phyloP scores from a whole-genome alignment of 1,140 invertebrate species.

The Pseudobourletiella spinata region DNA sequence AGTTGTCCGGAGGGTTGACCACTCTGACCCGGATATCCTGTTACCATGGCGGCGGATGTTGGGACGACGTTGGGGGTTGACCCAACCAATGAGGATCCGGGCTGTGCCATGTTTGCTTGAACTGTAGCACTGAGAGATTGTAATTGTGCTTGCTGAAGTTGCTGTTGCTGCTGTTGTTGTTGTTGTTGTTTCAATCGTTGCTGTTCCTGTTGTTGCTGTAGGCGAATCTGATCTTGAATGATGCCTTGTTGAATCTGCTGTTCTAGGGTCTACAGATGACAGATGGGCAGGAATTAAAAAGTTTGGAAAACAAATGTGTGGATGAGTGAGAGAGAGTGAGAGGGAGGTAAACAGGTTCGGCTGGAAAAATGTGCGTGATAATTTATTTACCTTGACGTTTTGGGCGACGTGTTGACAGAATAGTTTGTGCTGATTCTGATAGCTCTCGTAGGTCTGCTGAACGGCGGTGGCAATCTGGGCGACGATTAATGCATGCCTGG shows the following conservation, averaged over 20 bases:
- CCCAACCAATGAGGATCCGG: too few species aligned
- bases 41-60: background rate
- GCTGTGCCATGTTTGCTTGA: too few species aligned
- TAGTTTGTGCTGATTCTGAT: conserved; percentile 86
- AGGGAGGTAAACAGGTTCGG: too few species aligned
- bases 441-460: conserved; percentile 65
- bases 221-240: conserved; percentile 23
- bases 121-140: too few species aligned
- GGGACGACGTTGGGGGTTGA: background rate
- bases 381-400: conserved; percentile 60
- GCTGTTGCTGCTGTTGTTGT: conserved; percentile 18
- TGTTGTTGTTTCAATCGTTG: too few species aligned
- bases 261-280: conserved; percentile 22
- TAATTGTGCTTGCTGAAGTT: too few species aligned
- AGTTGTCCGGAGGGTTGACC: background rate
- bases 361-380: too few species aligned
- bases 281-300: too few species aligned
- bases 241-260: conserved; percentile 32
- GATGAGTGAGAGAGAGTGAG: too few species aligned
- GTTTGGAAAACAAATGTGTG: too few species aligned
- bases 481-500: conserved; percentile 64
- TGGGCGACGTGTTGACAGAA: conserved; percentile 84
- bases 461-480: conserved; percentile 62
- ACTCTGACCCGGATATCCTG: conserved; percentile 7
- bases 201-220: conserved; percentile 49